phyloP scores from a whole-genome alignment of 2,888 invertebrate species.

The Cantharis rufa region DNA sequence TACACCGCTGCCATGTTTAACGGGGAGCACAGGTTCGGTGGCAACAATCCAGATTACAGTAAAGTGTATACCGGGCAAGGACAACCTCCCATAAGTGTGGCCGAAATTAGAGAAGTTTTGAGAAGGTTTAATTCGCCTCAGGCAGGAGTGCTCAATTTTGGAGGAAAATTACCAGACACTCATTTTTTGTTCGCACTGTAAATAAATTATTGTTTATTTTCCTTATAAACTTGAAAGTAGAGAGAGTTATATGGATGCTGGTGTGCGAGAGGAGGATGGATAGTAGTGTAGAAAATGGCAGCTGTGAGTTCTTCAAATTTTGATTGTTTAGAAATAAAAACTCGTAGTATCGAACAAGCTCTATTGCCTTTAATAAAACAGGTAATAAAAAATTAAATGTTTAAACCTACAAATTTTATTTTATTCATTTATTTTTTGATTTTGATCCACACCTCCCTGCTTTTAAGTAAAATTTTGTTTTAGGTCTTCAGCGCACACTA shows the following conservation, averaged over 20 bases:
- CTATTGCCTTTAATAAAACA: constrained; percentile 92
- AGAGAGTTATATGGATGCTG: background rate
- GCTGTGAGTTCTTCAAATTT: constrained; percentile 62
- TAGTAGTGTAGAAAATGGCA: constrained; percentile 60
- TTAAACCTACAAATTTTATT: constrained; percentile 5
- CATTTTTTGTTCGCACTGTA: constrained; percentile 51
- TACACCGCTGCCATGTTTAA: constrained; percentile 66
- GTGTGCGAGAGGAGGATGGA: constrained; percentile 30
- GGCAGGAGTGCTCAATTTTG: constrained; percentile 58
- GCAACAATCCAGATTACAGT: constrained; percentile 55
- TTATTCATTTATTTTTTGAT: background rate
- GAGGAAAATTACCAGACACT: constrained; percentile 54
- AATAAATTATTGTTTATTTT: constrained; percentile 4
- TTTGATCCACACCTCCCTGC: background rate
- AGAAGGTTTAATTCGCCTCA: constrained; percentile 71
- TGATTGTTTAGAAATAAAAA: constrained; percentile 80
- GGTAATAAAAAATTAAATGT: constrained; percentile 61
- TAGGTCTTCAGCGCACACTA: background rate
- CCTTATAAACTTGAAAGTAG: background rate
- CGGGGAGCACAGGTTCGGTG: constrained; percentile 57
- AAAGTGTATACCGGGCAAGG: constrained; percentile 65
- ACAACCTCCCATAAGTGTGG: constrained; percentile 73
- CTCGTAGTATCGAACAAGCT: constrained; percentile 92
- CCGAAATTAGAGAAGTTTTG: constrained; percentile 83
- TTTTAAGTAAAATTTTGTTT: constrained; percentile 1